A percentile compares a stretch with the other conserved stretches of the same genome.
phyloP scores from a whole-genome alignment of 2,113 vertebrate species.

The Hippocampus barbouri region DNA sequence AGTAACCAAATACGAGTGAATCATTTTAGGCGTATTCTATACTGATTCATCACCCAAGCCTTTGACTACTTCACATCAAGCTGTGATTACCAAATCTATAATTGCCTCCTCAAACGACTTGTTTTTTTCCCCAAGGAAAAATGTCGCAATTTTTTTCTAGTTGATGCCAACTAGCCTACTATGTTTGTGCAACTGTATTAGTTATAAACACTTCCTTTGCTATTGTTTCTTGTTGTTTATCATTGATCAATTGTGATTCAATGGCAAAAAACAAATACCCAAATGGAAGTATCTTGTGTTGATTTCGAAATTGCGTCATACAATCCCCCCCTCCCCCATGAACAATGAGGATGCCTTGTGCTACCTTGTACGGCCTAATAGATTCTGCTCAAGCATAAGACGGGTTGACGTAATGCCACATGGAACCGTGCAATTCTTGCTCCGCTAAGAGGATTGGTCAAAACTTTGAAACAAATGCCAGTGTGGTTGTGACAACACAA shows the following conservation, averaged over 20 bases:
- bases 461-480: constrained; percentile 43
- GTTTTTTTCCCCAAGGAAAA: not conserved
- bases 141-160: not conserved
- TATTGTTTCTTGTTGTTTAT: not conserved
- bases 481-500: constrained; percentile 18
- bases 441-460: constrained; percentile 69
- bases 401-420: constrained; percentile 43
- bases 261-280: not conserved
- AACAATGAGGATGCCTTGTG: not conserved
- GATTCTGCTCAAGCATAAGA: constrained; percentile 31
- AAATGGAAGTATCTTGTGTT: not conserved
- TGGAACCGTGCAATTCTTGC: constrained; percentile 44
- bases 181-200: not conserved
- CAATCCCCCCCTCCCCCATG: not conserved
- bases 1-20: not conserved
- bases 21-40: not conserved
- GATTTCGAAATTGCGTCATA: not conserved
- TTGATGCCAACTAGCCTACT: not conserved
- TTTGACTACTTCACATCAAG: too few species aligned
- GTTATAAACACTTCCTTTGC: not conserved
- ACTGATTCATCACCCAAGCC: not conserved
- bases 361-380: not conserved
- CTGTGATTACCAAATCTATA: not conserved
- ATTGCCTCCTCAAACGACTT: not conserved
- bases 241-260: not conserved